These are phyloP conservation scores for Trididemnum clinides DNA, from an alignment of 23 tunicate genomes.

Conservation along the genomic window DNA sequence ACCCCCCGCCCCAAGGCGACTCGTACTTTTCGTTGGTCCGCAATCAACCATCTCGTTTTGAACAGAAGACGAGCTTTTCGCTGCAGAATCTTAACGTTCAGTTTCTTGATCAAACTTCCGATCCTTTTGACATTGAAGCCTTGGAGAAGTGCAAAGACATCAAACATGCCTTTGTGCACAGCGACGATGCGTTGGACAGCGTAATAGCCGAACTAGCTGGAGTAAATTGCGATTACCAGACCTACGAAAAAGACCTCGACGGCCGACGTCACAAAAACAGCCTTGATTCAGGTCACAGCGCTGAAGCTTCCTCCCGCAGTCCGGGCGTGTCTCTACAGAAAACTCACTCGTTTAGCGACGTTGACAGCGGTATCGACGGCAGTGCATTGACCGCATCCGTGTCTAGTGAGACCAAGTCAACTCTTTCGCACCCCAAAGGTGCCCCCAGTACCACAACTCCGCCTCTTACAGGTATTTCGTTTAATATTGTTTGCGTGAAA, in stretches of 20 bases:
- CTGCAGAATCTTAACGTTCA: neutral
- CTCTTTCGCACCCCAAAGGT: no score
- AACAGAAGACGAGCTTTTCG: neutral
- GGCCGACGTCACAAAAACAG: neutral
- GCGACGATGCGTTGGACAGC: neutral
- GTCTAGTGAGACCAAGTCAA: neutral
- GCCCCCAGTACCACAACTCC: no score
- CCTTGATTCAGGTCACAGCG: constrained; percentile 25
- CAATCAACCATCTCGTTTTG: neutral
- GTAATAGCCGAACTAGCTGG: constrained; percentile 3
- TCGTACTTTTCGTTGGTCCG: neutral
- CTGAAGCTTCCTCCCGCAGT: neutral
- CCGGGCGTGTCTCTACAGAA: neutral
- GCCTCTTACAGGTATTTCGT: no score
- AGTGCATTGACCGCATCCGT: constrained; percentile 38
- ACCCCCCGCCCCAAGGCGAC: neutral
- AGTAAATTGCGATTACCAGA: neutral
- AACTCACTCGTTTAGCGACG: constrained; percentile 60
- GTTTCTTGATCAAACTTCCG: neutral
- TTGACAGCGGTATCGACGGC: constrained; percentile 87
- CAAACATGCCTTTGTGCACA: neutral
- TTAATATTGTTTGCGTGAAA: no score
- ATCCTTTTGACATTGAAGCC: neutral
- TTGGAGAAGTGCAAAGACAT: neutral
- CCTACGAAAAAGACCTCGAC: neutral